Evolutionary conservation across 2,113 vertebrate genomes (phyloP).

Genomic region (Triplophysa rosa): DNA sequence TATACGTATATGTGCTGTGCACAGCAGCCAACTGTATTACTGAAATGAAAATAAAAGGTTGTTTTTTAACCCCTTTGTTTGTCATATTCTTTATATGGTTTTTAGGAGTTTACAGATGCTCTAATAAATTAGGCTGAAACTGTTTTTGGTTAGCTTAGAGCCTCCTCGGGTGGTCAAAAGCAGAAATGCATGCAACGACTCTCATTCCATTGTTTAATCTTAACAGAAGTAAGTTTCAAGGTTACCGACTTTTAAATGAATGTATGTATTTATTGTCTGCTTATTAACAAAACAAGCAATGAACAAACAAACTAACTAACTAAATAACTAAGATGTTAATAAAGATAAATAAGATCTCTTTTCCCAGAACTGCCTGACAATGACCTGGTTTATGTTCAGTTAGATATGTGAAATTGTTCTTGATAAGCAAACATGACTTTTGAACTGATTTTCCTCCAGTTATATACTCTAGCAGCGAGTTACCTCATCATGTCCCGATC

Average conservation of each 20-base stretch:
- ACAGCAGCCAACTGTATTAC: conserved; percentile 88
- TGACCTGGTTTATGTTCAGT: not conserved
- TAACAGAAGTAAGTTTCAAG: not conserved
- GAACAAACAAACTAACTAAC: not conserved
- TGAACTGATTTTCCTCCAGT: conserved; percentile 34
- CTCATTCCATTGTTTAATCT: not conserved
- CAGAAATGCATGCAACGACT: not conserved
- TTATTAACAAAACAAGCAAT: not conserved
- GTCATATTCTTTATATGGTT: not conserved
- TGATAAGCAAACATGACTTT: conserved; percentile 47
- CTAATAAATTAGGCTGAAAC: too few relatives aligned
- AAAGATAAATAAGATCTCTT: not conserved
- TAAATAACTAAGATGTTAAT: too few relatives aligned
- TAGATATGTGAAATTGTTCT: not conserved
- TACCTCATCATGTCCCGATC: conserved; percentile 34
- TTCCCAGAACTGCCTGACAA: not conserved
- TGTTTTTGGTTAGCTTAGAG: not conserved
- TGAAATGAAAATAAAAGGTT: conserved; percentile 80
- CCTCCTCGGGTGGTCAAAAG: conserved; percentile 41
- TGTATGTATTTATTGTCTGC: not conserved
- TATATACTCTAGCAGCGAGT: conserved; percentile 41
- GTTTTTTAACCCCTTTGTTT: conserved; percentile 78
- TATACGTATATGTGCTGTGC: conserved; percentile 97
- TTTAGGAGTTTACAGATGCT: not conserved
- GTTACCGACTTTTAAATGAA: too few relatives aligned